Conservation (phyloP, 2,888 invertebrate species). For the Thysanoteuthis rhombus region DNA sequence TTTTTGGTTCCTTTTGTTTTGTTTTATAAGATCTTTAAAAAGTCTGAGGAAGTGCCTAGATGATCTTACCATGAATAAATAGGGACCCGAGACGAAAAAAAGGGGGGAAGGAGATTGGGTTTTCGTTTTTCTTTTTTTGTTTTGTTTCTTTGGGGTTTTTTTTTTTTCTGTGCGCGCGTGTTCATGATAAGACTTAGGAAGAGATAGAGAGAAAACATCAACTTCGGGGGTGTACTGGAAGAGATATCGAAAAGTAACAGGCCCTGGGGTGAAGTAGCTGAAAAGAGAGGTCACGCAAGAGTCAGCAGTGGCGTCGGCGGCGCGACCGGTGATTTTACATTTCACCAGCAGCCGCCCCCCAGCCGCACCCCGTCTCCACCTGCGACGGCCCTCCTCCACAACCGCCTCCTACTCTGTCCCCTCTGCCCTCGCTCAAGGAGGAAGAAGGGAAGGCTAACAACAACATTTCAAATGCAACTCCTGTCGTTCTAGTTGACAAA, state of each 20-base stretch:
- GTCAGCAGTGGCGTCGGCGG: neutral
- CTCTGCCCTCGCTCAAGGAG: neutral
- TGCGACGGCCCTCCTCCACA: neutral
- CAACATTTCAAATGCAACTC: slow-evolving; percentile 15
- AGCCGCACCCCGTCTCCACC: too few species aligned
- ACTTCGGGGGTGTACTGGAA: too few species aligned
- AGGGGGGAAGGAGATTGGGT: neutral
- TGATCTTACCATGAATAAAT: too few species aligned
- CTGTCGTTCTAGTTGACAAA: slow-evolving; percentile 30
- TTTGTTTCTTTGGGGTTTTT: too few species aligned
- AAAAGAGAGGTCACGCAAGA: neutral
- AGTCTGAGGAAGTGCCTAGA: too few species aligned
- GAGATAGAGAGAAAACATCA: neutral
- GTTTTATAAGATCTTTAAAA: too few species aligned
- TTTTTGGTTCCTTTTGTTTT: too few species aligned
- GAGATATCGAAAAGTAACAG: too few species aligned
- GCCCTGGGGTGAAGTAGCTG: too few species aligned
- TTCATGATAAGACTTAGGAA: neutral
- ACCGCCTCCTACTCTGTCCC: neutral
- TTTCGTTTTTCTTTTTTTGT: neutral
- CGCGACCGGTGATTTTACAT: neutral
- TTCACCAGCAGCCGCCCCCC: neutral
- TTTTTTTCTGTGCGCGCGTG: neutral
- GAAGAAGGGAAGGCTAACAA: too few species aligned
- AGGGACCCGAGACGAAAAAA: neutral